Base-by-base conservation (phyloP, 2,113 vertebrate species). In the Hyperopisus bebe region DNA sequence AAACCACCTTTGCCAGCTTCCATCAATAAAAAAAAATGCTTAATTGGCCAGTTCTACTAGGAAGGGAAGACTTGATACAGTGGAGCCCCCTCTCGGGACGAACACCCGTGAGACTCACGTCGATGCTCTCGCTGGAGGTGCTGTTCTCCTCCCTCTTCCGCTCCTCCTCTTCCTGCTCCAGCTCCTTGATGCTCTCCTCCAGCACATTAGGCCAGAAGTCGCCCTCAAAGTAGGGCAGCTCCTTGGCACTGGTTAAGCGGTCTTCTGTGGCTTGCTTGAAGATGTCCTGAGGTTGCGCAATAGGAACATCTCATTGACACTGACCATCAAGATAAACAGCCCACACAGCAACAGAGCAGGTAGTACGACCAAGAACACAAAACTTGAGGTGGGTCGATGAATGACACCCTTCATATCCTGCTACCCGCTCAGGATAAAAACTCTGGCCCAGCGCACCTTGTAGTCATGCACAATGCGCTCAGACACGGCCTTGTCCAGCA, bases 201-300 rank as follows among this genome's bases (percentile, higher is more conserved):
- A 99, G 94, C 90, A 99, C 98, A 31, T 99, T 99, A 88, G 98
- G 98, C 98, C 98, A 99, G 91, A 99, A 99, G 92, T 99, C 98
- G 0, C 98, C 98, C 94, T 99, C 98, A 87, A 99, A 99, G 92
- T 99, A 99, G 84, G 98, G 98, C 88, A 99, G 92, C 91, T 99
- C 98, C 93, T 99, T 99, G 51, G 98, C 98, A 93, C 98, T 99
- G 83, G 98, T 99, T 88, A 99, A 94, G 90, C 98, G 97, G 94
- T 99, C 98, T 94, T 99, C 98, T 87, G 98, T 99, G 27, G 98
- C 98, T 93, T 99, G 98, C 93, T 99, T 99, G 95, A 99, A 98
- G 93, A 99, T 97, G 92, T 99, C 98, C 98, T 99, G 87, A 88
- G 58, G 31, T 9, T 39, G 17, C 42, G 90, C n/a, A 58, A 13